Evolutionary conservation across 2,888 invertebrate species (phyloP).

Genomic region (Melanophora roralis): DNA sequence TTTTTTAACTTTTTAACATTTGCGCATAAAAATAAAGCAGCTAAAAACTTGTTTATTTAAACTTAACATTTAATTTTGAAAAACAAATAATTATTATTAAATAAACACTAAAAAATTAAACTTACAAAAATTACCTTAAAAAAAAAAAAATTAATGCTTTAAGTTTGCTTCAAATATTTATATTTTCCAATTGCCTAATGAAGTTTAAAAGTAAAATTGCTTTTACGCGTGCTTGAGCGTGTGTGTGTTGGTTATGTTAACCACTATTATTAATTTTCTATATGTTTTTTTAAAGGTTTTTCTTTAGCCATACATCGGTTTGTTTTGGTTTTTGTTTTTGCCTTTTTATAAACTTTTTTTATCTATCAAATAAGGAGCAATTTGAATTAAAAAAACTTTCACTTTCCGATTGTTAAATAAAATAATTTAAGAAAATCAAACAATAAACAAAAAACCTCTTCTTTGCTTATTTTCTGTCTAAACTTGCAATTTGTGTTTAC

Average conservation of each 20-base stretch:
- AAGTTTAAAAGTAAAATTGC: background rate
- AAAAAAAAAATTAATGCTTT: no score
- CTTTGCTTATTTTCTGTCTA: background rate
- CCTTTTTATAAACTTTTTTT: background rate
- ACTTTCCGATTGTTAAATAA: conserved; percentile 41
- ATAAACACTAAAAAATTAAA: no score
- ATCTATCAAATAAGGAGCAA: conserved; percentile 48
- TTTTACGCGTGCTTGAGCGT: no score
- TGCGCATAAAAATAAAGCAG: no score
- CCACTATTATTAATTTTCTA: conserved; percentile 35
- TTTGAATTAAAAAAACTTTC: conserved; percentile 56
- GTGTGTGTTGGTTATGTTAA: conserved; percentile 3
- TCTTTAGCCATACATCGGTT: conserved; percentile 41
- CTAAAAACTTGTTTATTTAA: no score
- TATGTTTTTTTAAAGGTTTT: conserved; percentile 46
- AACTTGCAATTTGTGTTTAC: conserved; percentile 34
- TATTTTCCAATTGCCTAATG: no score
- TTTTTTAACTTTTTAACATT: no score
- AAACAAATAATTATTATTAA: no score
- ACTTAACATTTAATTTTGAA: no score
- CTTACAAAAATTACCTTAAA: no score
- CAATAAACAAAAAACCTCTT: conserved; percentile 10
- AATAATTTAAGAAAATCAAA: conserved; percentile 14
- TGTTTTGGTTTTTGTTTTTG: conserved; percentile 10
- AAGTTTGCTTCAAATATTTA: no score